Evolutionary conservation across 2,113 vertebrate genomes (phyloP), one percentile per base, ranked within the genome.

Genomic region (Gobio gobio): DNA sequence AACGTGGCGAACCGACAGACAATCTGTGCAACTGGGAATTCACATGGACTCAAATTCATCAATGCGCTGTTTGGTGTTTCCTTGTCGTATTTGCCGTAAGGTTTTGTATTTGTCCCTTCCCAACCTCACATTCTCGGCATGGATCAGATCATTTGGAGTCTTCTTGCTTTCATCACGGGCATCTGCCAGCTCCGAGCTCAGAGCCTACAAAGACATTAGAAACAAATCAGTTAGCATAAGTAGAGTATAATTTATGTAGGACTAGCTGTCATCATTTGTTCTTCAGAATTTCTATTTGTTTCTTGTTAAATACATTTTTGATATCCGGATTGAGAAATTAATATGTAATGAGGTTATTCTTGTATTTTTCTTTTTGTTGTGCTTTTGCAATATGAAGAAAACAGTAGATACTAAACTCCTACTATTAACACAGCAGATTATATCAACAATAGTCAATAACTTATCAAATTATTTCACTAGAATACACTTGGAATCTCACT

Each of bases 101-200:
- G 98, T 99, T 94, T 99, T 99, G 93, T 99, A 99, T 92, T 99
- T 99, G 94, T 99, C 98, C 51, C 97, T 95, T 82, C 98, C 98
- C 0, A 94, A 95, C 77, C 95, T 95, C 94, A 98, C 96, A 87
- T 99, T 99, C 89, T 98, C 97, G 0, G 96, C 97, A 0, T 99
- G 97, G 90, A 99, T 97, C 94, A 99, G 94, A 73, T 99, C 98
- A 33, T 99, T 98, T 43, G 93, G 90, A 0, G 98, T 99, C 94
- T 97, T 99, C 95, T 98, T 99, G 83, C 95, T 97, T 70, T 99
- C 97, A 86, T 99, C 97, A 13, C 97, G 94, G 70, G 97, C 96
- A 7, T 94, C 95, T 83, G 97, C 96, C 90, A 99, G 93, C 93
- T 99, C 98, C 0, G 94, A 96, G 87, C 96, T 98, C 78, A 99